Percentiles rank a stretch among this genome's conserved stretches.
Evolutionary conservation across 2,113 vertebrate genomes (phyloP).

Genomic region (Orycteropus afer): DNA sequence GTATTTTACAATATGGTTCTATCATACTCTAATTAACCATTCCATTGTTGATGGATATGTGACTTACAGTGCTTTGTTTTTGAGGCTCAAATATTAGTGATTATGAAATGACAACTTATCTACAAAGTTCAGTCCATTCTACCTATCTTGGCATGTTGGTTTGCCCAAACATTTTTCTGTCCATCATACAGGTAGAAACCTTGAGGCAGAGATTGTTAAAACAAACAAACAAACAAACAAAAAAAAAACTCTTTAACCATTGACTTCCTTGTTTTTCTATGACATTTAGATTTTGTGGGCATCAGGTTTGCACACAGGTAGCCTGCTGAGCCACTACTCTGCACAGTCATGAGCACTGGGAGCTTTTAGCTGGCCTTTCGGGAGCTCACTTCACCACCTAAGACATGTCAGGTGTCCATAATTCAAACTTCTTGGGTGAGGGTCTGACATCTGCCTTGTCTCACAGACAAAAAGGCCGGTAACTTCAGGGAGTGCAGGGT

Average conservation of each 20-base stretch:
- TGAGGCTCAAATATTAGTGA: neutral
- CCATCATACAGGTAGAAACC: neutral
- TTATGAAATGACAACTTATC: neutral
- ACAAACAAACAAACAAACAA: neutral
- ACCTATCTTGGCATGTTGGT: neutral
- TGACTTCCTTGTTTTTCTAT: neutral
- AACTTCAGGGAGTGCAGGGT: neutral
- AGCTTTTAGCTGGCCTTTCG: too few species aligned
- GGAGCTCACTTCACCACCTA: neutral
- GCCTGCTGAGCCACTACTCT: neutral
- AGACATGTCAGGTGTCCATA: neutral
- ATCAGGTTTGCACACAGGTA: neutral
- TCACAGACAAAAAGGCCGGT: neutral
- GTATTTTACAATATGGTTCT: neutral
- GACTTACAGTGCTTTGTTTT: neutral
- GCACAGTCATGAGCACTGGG: accelerated
- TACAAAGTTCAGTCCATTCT: neutral
- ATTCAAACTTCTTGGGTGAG: neutral
- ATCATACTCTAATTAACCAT: neutral
- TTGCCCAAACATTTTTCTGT: neutral
- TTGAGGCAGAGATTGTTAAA: neutral
- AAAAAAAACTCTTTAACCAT: neutral
- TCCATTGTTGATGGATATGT: neutral
- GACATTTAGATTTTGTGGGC: neutral
- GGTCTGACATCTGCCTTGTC: neutral